Base-by-base conservation (phyloP, 1,140 invertebrate species). In the Halesus radiatus region DNA sequence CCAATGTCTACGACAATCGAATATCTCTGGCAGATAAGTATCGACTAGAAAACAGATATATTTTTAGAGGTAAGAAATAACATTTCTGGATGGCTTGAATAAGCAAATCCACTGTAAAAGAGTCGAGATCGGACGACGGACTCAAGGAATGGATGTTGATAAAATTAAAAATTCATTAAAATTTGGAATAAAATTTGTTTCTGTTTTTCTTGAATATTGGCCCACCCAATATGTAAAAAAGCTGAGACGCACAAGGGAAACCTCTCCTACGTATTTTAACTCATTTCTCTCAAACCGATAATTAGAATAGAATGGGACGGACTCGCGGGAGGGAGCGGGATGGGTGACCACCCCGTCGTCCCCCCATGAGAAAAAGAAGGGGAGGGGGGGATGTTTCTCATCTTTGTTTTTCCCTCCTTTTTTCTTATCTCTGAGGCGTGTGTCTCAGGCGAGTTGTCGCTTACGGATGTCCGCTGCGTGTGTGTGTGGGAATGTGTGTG, bases 211-310 rank as follows among this genome's bases (percentile, higher is more conserved):
- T 66, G 26, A 68, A 26, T 77, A 2, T 29, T 29, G 18, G 66
- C 22, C 29, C 78, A 82, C 62, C 62, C 79, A 66, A 54, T 80
- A 80, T 80, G 68, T 78, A 80, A 83, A 45, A 80, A 80, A 83
- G 76, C 81, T 79, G 79, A 79, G 81, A 80, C 79, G 81, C 78
- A 58, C 79, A 66, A 80, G 79, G 77, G 70, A 83, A 83, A 72
- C 66, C 76, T 82, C 64, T 76, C 79, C 66, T 80, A 83, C 81
- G 79, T 83, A 83, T 83, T 83, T 80, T 83, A 83, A 83, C 81
- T 83, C 82, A 83, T 83, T 83, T 83, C 82, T 83, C 80, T 81
- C 79, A 83, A 83, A 83, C 82, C 82, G 82, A 83, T 83, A 83
- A 83, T 83, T 83, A 83, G 79, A 83, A 83, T 79, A 83, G 82